Evolutionary conservation across 2,888 invertebrate species (phyloP).

Genomic region (Alsophila aescularia): DNA sequence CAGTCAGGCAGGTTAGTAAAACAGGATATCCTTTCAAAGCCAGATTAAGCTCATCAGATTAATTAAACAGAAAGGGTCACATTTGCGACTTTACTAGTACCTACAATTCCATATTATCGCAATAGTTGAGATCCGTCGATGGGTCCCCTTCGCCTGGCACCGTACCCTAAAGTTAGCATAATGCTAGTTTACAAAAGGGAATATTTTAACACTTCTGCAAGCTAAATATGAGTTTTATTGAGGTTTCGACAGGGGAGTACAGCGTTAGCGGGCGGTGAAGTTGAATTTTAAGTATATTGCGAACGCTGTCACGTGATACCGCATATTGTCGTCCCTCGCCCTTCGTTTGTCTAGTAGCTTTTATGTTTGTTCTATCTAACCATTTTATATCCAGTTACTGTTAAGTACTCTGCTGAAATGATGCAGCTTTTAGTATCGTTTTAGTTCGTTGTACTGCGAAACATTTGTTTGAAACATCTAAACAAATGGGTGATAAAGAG

Average conservation of each 20-base stretch:
- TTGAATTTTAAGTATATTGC: conserved; percentile 35
- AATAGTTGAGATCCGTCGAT: conserved; percentile 26
- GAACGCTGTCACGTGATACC: conserved; percentile 15
- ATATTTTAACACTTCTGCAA: conserved; percentile 46
- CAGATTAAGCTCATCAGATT: conserved; percentile 12
- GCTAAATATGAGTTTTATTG: conserved; percentile 48
- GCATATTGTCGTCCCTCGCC: conserved; percentile 12
- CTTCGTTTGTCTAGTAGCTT: conserved; percentile 7
- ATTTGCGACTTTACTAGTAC: conserved; percentile 6
- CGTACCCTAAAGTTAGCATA: conserved; percentile 35
- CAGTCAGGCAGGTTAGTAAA: neutral
- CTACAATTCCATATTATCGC: conserved; percentile 20
- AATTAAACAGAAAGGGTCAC: conserved; percentile 27
- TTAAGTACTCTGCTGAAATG: neutral
- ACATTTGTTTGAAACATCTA: neutral
- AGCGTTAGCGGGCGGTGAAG: conserved; percentile 12
- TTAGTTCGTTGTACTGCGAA: neutral
- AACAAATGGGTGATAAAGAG: neutral
- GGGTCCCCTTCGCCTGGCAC: conserved; percentile 25
- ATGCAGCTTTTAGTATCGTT: neutral
- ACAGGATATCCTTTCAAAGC: conserved; percentile 10
- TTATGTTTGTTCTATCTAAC: conserved; percentile 9
- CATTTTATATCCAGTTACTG: conserved; percentile 1
- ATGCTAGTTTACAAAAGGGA: conserved; percentile 30
- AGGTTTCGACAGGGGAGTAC: conserved; percentile 32